Conservation (phyloP, 1,140 invertebrate species). For the Delia radicum region DNA sequence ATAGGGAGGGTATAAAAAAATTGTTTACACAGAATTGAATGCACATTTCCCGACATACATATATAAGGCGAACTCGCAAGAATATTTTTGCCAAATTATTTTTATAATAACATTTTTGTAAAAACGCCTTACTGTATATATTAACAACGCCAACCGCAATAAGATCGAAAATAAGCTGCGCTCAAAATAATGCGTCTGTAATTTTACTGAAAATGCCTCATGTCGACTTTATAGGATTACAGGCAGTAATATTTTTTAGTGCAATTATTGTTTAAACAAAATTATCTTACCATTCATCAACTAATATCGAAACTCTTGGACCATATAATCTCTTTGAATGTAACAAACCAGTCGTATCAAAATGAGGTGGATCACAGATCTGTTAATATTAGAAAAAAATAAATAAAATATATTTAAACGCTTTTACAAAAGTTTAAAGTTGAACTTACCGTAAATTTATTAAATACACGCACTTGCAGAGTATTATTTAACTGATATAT, state of each 20-base stretch:
- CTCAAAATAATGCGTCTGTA: too few species aligned
- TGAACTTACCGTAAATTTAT: slow-evolving; percentile 45
- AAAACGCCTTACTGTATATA: too few species aligned
- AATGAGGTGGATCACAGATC: slow-evolving; percentile 51
- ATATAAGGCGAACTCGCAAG: too few species aligned
- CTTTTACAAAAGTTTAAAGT: not conserved
- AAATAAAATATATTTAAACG: not conserved
- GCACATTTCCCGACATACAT: too few species aligned
- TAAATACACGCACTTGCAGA: slow-evolving; percentile 45
- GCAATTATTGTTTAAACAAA: not conserved
- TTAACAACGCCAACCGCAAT: too few species aligned
- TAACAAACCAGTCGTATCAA: slow-evolving; percentile 49
- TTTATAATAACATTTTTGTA: too few species aligned
- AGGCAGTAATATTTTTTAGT: not conserved
- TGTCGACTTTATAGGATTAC: too few species aligned
- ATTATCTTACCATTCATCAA: slow-evolving; percentile 45
- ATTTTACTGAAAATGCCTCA: too few species aligned
- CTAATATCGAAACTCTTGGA: slow-evolving; percentile 49
- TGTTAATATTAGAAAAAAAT: slow-evolving; percentile 24
- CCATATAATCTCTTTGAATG: slow-evolving; percentile 50
- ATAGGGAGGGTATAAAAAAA: too few species aligned
- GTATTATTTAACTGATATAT: slow-evolving; percentile 44
- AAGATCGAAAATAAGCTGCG: too few species aligned
- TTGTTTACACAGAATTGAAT: too few species aligned
- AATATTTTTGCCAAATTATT: too few species aligned